Evolutionary conservation across 2,797 vertebrate species (phyloP).

Genomic region (Morelia viridis): DNA sequence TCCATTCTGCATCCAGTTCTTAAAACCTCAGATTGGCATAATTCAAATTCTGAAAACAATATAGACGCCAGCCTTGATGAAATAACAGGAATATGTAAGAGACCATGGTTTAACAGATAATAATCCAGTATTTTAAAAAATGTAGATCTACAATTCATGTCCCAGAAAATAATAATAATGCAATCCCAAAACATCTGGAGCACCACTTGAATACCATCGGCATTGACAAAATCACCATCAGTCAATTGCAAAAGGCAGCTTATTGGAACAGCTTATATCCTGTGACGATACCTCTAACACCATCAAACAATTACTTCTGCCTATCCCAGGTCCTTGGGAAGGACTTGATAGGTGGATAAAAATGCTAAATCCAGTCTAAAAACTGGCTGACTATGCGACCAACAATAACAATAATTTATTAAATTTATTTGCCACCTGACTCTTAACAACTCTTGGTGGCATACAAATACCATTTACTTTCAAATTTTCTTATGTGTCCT

Average conservation of each 20-base stretch:
- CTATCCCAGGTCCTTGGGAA: background rate
- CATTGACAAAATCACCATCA: too few relatives aligned
- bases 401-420: background rate
- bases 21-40: background rate
- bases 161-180: accelerated
- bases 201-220: background rate
- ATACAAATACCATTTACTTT: background rate
- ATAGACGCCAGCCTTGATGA: background rate
- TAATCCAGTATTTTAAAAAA: constrained; percentile 30
- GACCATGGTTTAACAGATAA: background rate
- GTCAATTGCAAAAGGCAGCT: too few relatives aligned
- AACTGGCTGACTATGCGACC: background rate
- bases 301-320: background rate
- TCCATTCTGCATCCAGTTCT: background rate
- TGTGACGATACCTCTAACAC: background rate
- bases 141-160: constrained; percentile 2
- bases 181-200: too few relatives aligned
- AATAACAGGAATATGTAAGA: background rate
- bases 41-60: background rate
- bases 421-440: background rate
- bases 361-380: background rate
- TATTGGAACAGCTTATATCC: background rate
- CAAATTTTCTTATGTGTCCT: background rate
- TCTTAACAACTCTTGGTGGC: background rate
- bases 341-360: background rate